Conservation (phyloP, 1,140 invertebrate genomes). For the Spodoptera litura region DNA sequence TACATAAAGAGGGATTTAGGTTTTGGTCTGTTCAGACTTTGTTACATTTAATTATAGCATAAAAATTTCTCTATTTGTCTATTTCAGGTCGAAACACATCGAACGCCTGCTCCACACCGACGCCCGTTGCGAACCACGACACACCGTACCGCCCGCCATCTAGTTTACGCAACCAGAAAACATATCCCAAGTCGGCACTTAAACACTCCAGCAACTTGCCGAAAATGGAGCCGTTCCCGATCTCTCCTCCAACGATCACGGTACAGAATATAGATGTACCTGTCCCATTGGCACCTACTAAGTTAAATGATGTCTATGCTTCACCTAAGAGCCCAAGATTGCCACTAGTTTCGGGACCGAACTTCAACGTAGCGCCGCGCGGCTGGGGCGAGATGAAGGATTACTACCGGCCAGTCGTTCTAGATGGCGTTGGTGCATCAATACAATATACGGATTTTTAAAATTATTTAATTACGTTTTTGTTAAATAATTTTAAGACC, state of each 20-base stretch:
- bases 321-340: slow-evolving; percentile 76
- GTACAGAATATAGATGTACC: slow-evolving; percentile 77
- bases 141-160: slow-evolving; percentile 83
- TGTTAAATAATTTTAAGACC: slow-evolving; percentile 30
- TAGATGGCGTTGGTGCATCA: slow-evolving; percentile 83
- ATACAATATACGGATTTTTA: slow-evolving; percentile 88
- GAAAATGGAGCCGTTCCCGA: slow-evolving; percentile 83
- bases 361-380: slow-evolving; percentile 93
- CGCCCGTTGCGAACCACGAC: slow-evolving; percentile 85
- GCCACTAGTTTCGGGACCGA: slow-evolving; percentile 83
- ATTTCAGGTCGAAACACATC: slow-evolving; percentile 85
- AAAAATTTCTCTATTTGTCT: slow-evolving; percentile 17
- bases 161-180: slow-evolving; percentile 80
- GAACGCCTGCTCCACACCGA: slow-evolving; percentile 78
- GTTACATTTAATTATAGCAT: too few relatives aligned
- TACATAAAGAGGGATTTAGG: too few relatives aligned
- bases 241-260: slow-evolving; percentile 70
- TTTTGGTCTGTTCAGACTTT: too few relatives aligned
- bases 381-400: slow-evolving; percentile 90
- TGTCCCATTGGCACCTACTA: slow-evolving; percentile 81
- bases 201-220: slow-evolving; percentile 82
- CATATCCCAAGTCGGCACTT: slow-evolving; percentile 81
- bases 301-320: slow-evolving; percentile 80
- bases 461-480: slow-evolving; percentile 37
- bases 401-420: slow-evolving; percentile 90